Conservation (phyloP, 2,888 invertebrate genomes). For the Phragmatobia fuliginosa region DNA sequence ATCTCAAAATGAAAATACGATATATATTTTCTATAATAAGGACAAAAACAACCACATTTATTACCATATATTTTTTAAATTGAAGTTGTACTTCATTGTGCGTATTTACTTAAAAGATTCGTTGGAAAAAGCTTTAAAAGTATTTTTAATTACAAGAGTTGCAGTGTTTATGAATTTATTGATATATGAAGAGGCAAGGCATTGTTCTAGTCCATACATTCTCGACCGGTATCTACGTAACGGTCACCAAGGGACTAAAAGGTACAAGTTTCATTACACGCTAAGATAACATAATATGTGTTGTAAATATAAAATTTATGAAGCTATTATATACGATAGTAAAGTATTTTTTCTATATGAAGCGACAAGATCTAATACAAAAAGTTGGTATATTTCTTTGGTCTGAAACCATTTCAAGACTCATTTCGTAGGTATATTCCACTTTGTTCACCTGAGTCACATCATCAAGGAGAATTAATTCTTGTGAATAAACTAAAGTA, state of each 20-base stretch:
- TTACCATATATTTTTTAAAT: too few species aligned
- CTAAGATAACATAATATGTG: conserved; percentile 50
- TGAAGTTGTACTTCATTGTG: too few species aligned
- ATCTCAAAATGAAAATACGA: too few species aligned
- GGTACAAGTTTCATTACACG: conserved; percentile 52
- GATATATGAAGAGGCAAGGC: conserved; percentile 25
- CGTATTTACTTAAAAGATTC: too few species aligned
- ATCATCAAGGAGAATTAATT: too few species aligned
- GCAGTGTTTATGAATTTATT: conserved; percentile 17
- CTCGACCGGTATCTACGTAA: conserved; percentile 31
- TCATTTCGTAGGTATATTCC: too few species aligned
- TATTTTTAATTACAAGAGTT: not conserved
- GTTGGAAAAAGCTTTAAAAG: too few species aligned
- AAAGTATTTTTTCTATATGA: conserved; percentile 27
- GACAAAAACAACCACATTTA: too few species aligned
- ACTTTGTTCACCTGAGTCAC: too few species aligned
- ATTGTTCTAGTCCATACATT: conserved; percentile 27
- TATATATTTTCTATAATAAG: too few species aligned
- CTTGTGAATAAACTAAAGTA: too few species aligned
- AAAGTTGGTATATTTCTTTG: not conserved
- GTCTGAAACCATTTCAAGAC: not conserved
- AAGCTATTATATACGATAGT: conserved; percentile 35
- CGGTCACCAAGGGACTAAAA: conserved; percentile 43
- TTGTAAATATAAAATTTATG: conserved; percentile 57
- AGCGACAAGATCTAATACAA: not conserved